Conservation (phyloP, 2,888 invertebrate genomes). For the Leptinotarsa juncta region DNA sequence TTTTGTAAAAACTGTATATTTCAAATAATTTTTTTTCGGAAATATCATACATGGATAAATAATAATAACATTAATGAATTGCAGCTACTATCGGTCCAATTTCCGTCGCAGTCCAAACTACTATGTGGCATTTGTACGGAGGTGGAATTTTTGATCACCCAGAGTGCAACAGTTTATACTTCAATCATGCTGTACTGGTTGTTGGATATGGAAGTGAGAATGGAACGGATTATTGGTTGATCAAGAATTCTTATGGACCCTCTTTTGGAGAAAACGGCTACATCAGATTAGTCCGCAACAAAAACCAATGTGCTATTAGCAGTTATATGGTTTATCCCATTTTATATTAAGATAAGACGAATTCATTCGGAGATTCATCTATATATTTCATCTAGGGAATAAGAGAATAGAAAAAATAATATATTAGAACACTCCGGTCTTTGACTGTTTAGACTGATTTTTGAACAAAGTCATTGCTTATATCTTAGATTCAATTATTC, state of each 20-base stretch:
- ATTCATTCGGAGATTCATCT: too few relatives aligned
- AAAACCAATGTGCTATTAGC: not conserved
- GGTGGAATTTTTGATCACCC: constrained; percentile 26
- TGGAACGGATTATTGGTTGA: constrained; percentile 73
- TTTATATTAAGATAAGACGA: too few relatives aligned
- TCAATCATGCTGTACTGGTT: constrained; percentile 19
- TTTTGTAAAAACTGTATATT: too few relatives aligned
- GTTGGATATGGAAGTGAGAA: constrained; percentile 63
- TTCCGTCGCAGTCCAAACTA: constrained; percentile 2
- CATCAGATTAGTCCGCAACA: constrained; percentile 51
- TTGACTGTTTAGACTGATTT: too few relatives aligned
- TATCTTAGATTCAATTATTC: too few relatives aligned
- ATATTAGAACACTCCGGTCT: too few relatives aligned
- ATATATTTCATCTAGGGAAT: too few relatives aligned
- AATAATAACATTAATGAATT: not conserved
- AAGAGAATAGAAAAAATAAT: too few relatives aligned
- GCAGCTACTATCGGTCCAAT: constrained; percentile 26
- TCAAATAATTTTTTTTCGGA: too few relatives aligned
- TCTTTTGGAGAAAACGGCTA: constrained; percentile 53
- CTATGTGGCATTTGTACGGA: constrained; percentile 5
- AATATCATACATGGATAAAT: too few relatives aligned
- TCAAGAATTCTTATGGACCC: constrained; percentile 72
- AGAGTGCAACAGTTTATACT: not conserved
- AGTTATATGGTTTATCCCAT: too few relatives aligned
- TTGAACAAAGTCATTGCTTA: too few relatives aligned